Percentiles rank a stretch among this genome's conserved stretches.
phyloP scores from a whole-genome alignment of 2,113 vertebrate species.

The Atherinomorus stipes region DNA sequence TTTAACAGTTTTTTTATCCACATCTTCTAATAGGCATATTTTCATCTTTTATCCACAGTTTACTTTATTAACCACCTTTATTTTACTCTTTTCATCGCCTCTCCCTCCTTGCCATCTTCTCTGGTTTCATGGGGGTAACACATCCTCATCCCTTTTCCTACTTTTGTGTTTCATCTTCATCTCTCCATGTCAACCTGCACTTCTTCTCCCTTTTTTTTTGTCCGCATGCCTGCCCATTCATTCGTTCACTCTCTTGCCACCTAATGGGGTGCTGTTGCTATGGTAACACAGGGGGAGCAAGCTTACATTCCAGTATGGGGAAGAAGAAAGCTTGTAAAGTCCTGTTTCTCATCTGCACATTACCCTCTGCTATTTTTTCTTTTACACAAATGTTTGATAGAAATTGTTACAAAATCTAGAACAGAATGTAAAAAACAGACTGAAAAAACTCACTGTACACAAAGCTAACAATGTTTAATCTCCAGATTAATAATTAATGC shows the following conservation, averaged over 20 bases:
- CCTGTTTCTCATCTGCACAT: slow-evolving; percentile 20
- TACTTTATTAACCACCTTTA: background rate
- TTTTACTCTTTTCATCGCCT: slow-evolving; percentile 3
- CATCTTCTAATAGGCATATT: background rate
- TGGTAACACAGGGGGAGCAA: slow-evolving; percentile 63
- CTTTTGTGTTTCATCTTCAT: slow-evolving; percentile 20
- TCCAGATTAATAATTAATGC: slow-evolving; percentile 27
- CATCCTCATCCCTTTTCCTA: slow-evolving; percentile 12
- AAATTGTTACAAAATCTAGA: background rate
- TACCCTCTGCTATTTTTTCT: slow-evolving; percentile 15
- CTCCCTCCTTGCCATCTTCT: background rate
- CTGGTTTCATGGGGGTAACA: background rate
- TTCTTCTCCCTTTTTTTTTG: slow-evolving; percentile 1
- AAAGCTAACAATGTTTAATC: background rate
- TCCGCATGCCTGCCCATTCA: slow-evolving; percentile 46
- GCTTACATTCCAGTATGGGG: slow-evolving; percentile 46
- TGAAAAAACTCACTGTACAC: background rate
- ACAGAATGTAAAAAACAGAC: background rate
- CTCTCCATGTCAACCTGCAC: slow-evolving; percentile 7
- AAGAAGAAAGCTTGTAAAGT: slow-evolving; percentile 48
- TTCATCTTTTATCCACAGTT: background rate
- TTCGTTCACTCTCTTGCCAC: slow-evolving; percentile 52
- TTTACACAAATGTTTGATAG: background rate
- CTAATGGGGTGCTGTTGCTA: slow-evolving; percentile 75
- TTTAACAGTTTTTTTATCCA: slow-evolving; percentile 5